phyloP scores from a whole-genome alignment of 2,113 vertebrate genomes.

The Xiphophorus maculatus region DNA sequence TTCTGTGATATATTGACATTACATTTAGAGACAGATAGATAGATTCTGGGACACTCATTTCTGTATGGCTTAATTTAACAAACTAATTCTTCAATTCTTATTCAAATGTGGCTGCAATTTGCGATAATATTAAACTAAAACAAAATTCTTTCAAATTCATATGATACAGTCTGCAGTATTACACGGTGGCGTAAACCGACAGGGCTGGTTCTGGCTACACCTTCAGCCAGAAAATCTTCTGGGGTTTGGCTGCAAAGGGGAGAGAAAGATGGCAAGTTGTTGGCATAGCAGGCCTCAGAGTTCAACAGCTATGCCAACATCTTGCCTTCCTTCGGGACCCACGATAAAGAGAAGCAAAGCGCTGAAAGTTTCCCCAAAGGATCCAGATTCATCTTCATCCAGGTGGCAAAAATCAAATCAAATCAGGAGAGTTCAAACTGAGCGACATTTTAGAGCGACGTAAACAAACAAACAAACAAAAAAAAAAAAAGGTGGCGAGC shows the following conservation, averaged over 20 bases:
- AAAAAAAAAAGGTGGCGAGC: background rate
- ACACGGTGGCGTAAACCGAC: background rate
- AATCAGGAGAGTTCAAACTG: background rate
- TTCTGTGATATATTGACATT: no score
- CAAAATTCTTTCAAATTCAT: background rate
- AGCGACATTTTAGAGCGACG: background rate
- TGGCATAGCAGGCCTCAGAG: slow-evolving; percentile 73
- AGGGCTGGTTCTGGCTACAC: background rate
- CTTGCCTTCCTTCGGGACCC: slow-evolving; percentile 78
- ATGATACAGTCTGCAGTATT: no score
- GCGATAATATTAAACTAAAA: background rate
- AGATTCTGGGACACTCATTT: no score
- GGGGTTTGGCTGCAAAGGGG: slow-evolving; percentile 33
- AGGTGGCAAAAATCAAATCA: background rate
- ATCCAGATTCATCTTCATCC: background rate
- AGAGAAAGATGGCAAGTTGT: slow-evolving; percentile 73
- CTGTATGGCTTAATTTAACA: background rate
- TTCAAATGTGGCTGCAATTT: background rate
- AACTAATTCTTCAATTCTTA: background rate
- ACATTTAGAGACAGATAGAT: no score
- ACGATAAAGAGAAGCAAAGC: background rate
- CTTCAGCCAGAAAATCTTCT: background rate
- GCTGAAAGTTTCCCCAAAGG: no score
- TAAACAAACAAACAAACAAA: background rate
- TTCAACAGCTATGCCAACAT: slow-evolving; percentile 80